These are phyloP conservation scores for Dione juno DNA, from an alignment of 2,888 invertebrate species.

Conservation along the genomic window DNA sequence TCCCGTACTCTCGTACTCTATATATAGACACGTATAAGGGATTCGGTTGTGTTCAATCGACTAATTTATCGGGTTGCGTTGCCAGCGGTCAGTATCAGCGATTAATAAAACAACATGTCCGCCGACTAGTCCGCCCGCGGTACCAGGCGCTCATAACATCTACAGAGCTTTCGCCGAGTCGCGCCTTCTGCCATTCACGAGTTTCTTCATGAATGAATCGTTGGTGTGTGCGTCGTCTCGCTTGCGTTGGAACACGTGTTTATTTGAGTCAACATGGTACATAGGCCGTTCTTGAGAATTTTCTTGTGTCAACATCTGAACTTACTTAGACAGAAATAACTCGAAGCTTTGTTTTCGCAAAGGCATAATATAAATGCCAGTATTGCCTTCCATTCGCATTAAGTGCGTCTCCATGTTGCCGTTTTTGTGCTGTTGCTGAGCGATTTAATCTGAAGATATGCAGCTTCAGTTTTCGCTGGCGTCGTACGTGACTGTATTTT, in stretches of 20 bases:
- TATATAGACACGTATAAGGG: conserved; percentile 34
- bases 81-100: conserved; percentile 52
- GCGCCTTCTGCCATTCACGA: conserved; percentile 62
- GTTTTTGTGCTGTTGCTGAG: conserved; percentile 36
- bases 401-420: conserved; percentile 31
- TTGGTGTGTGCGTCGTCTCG: conserved; percentile 61
- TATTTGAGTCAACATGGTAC: conserved; percentile 69
- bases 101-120: conserved; percentile 73
- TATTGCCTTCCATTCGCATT: conserved; percentile 33
- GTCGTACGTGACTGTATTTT: conserved; percentile 18
- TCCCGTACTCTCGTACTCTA: conserved; percentile 43
- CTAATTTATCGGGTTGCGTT: conserved; percentile 43
- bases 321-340: conserved; percentile 75
- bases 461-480: conserved; percentile 6
- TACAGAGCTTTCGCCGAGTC: conserved; percentile 66
- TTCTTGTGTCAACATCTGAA: conserved; percentile 79
- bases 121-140: conserved; percentile 65
- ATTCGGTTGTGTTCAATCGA: conserved; percentile 38
- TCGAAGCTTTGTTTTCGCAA: conserved; percentile 74
- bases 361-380: conserved; percentile 52
- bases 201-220: conserved; percentile 67
- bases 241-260: conserved; percentile 73
- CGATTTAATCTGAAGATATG: conserved; percentile 25
- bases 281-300: conserved; percentile 81
- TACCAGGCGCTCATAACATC: conserved; percentile 73